Percentiles rank a stretch among this genome's conserved stretches.
These are phyloP conservation scores for Platichthys flesus DNA, from an alignment of 2,113 vertebrate genomes.

Conservation along the genomic window DNA sequence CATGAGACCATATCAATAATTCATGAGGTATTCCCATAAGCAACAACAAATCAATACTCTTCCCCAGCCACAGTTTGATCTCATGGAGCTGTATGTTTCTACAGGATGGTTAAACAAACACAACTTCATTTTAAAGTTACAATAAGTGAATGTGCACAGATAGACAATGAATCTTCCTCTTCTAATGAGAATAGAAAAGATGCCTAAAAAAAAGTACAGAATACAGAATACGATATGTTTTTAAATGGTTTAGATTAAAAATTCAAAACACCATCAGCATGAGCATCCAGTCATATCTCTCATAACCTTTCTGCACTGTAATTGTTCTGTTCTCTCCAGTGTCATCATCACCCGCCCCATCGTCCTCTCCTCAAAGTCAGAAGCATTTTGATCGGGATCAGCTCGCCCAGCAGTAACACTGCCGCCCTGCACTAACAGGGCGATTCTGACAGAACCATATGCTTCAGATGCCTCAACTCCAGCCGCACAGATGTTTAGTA, in stretches of 20 bases:
- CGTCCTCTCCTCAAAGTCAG: slow-evolving; percentile 38
- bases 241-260: neutral
- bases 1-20: slow-evolving; percentile 61
- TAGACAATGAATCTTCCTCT: neutral
- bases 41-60: slow-evolving; percentile 60
- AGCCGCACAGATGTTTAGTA: slow-evolving; percentile 63
- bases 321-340: neutral
- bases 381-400: slow-evolving; percentile 33
- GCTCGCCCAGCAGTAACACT: neutral
- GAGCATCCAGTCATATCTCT: neutral
- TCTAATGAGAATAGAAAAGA: neutral
- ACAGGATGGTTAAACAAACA: slow-evolving; percentile 25
- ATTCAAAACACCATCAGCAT: neutral
- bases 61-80: slow-evolving; percentile 32
- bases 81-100: slow-evolving; percentile 6
- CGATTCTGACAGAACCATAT: slow-evolving; percentile 56
- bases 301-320: neutral
- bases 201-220: neutral
- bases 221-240: neutral
- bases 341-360: neutral
- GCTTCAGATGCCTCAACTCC: slow-evolving; percentile 52
- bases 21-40: slow-evolving; percentile 62
- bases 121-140: slow-evolving; percentile 14
- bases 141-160: slow-evolving; percentile 4
- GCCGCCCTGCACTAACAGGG: slow-evolving; percentile 36